phyloP scores from a whole-genome alignment of 2,888 invertebrate species.

The Meiosimyza platycephala region DNA sequence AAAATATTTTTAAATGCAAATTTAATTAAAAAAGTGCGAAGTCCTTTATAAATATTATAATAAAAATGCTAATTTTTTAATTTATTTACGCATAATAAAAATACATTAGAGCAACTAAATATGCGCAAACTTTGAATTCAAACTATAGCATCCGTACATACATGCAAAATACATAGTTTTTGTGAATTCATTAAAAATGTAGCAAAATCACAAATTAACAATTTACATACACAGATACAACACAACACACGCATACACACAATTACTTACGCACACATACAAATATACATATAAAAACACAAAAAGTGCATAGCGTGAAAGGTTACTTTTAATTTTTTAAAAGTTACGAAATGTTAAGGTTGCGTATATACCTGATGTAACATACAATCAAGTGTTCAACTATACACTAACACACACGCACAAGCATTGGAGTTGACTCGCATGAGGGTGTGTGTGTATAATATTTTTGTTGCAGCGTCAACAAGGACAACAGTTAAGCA shows the following conservation, averaged over 20 bases:
- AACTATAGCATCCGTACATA: neutral
- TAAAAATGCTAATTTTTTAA: too few species aligned
- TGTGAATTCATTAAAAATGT: conserved; percentile 21
- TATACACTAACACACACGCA: neutral
- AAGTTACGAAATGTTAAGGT: conserved; percentile 15
- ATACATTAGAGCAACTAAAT: too few species aligned
- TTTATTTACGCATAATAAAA: neutral
- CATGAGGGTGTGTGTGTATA: neutral
- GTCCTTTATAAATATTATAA: too few species aligned
- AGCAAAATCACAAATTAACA: conserved; percentile 26
- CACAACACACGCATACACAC: neutral
- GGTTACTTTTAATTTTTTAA: conserved; percentile 10
- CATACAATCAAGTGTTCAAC: too few species aligned
- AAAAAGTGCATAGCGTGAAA: conserved; percentile 3
- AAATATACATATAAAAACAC: neutral
- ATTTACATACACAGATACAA: conserved; percentile 5
- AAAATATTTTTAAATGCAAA: too few species aligned
- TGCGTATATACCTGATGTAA: neutral
- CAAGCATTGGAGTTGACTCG: neutral
- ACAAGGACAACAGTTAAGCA: conserved; percentile 15
- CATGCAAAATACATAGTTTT: neutral
- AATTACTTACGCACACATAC: neutral
- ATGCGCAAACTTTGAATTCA: neutral
- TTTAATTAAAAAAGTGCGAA: too few species aligned
- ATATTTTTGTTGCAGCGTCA: conserved; percentile 16